phyloP scores from a whole-genome alignment of 2,888 invertebrate genomes.

The Xanthia togata region DNA sequence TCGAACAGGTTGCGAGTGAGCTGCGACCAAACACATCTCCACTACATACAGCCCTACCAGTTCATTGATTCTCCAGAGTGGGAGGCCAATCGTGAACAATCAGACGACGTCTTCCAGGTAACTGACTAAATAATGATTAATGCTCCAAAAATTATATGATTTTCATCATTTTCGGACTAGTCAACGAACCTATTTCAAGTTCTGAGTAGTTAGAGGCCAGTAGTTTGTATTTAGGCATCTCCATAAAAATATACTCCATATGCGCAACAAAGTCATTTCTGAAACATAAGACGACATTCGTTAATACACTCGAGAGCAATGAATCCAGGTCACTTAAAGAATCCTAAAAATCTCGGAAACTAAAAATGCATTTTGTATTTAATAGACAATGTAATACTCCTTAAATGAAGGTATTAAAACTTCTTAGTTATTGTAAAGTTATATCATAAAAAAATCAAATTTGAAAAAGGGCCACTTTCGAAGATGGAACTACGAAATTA shows the following conservation, averaged over 20 bases:
- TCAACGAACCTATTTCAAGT: not conserved
- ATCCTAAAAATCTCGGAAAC: too few species aligned
- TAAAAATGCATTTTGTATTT: too few species aligned
- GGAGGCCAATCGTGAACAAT: conserved; percentile 95
- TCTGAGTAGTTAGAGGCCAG: not conserved
- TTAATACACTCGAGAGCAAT: too few species aligned
- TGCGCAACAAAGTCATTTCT: conserved; percentile 31
- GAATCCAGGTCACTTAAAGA: too few species aligned
- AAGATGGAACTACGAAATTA: too few species aligned
- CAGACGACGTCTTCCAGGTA: conserved; percentile 95
- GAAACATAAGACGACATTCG: conserved; percentile 34
- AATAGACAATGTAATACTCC: too few species aligned
- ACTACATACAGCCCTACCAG: conserved; percentile 94
- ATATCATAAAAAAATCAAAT: too few species aligned
- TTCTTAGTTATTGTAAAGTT: too few species aligned
- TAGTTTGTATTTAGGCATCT: not conserved
- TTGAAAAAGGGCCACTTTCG: too few species aligned
- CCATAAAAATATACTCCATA: conserved; percentile 15
- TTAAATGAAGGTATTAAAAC: too few species aligned
- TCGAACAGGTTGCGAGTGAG: conserved; percentile 93
- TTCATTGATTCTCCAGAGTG: conserved; percentile 97
- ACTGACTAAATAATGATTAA: conserved; percentile 26
- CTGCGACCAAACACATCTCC: conserved; percentile 95
- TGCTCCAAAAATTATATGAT: too few species aligned
- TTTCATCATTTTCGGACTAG: not conserved